phyloP scores from a whole-genome alignment of 2,888 invertebrate species.

The Falcaria lacertinaria region DNA sequence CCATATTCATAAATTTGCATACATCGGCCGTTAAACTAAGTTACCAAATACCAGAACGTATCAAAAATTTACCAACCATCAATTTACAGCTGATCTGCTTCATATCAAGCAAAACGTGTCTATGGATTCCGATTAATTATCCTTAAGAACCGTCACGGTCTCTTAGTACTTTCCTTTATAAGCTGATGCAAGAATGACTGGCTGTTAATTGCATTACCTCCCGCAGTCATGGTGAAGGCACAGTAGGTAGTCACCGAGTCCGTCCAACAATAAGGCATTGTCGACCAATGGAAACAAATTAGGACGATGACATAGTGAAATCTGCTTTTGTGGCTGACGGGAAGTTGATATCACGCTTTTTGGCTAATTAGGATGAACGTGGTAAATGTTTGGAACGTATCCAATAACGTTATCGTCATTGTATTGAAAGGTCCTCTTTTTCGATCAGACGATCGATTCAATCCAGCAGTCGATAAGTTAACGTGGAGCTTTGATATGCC shows the following conservation, averaged over 20 bases:
- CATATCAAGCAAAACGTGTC: neutral
- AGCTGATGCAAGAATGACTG: conserved; percentile 72
- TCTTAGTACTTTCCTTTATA: conserved; percentile 59
- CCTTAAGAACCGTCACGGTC: conserved; percentile 29
- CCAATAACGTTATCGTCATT: neutral
- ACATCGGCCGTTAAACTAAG: too few species aligned
- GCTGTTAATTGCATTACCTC: conserved; percentile 73
- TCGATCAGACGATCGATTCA: neutral
- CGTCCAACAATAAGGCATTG: conserved; percentile 54
- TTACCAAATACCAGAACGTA: too few species aligned
- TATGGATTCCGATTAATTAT: neutral
- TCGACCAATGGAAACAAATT: conserved; percentile 63
- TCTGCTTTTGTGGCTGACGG: conserved; percentile 26
- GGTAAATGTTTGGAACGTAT: neutral
- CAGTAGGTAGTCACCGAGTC: conserved; percentile 15
- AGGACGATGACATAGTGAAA: conserved; percentile 55
- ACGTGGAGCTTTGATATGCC: too few species aligned
- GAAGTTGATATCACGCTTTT: conserved; percentile 29
- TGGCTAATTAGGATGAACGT: conserved; percentile 31
- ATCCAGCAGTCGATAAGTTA: too few species aligned
- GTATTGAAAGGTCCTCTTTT: neutral
- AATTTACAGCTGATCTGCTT: neutral
- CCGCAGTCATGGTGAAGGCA: conserved; percentile 34
- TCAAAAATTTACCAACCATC: too few species aligned
- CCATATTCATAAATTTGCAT: too few species aligned